Evolutionary conservation across 2,888 invertebrate species (phyloP), one percentile per base, ranked within the genome.

Genomic region (Phymatocera aterrima): DNA sequence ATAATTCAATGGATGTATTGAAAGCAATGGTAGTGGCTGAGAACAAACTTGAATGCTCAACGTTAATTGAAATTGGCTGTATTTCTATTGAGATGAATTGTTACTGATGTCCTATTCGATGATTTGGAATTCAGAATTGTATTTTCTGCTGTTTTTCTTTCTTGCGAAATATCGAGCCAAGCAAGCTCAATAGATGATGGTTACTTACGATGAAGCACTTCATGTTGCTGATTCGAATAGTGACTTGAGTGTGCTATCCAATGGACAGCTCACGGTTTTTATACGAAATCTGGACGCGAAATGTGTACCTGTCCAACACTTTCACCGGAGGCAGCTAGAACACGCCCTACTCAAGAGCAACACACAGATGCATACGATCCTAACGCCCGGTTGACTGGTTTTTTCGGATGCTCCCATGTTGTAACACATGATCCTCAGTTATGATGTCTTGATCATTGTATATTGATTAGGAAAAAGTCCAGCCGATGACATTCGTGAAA

Each of bases 161-260:
- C 21, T 15, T 5, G 43, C 43, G 21, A 43, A 43, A 61, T 70
- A 15, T 43, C 28, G 40, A 8, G 8, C 46, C 54, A 43, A 24
- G 21, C 6, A 28, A 8, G n/a, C 31, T 40, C 51, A 21, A 18
- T 15, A 72, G 21, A 18, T 15, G 48, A 48, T 51, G 51, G 31
- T 34, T 85, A 87, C 87, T 87, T 81, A 87, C 87, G 83, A 85
- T 60, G 68, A 86, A 82, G 80, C 72, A 82, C 83, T 75, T 85
- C 87, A 87, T 87, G 84, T 83, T 87, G 82, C 79, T 79, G 79
- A 79, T 79, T 68, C 68, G 81, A 82, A 80, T 79, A 81, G 83
- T 80, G 80, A 84, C 81, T 83, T 78, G 81, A 83, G 84, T 85
- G 83, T 87, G 85, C 81, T 83, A 84, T 86, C 83, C 81, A 82